phyloP scores from a whole-genome alignment of 2,113 vertebrate genomes.

The Coracopsis vasa region DNA sequence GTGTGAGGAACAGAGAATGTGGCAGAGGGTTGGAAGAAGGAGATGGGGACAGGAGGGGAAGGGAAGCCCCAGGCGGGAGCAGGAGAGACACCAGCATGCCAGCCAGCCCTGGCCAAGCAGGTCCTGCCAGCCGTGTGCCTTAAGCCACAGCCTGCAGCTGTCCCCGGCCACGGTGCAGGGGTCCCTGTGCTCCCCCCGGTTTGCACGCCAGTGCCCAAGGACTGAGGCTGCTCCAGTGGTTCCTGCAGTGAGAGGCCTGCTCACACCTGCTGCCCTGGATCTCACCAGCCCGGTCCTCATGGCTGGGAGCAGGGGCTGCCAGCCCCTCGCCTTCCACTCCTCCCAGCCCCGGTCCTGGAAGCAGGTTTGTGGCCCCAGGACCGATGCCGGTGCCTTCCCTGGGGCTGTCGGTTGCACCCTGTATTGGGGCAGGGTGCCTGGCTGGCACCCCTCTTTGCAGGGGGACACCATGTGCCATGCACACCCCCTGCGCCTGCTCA shows the following conservation, averaged over 20 bases:
- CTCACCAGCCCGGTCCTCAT: background rate
- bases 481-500: conserved; percentile 12
- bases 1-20: conserved; percentile 1
- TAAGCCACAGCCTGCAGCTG: background rate
- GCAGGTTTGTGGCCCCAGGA: background rate
- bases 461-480: background rate
- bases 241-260: background rate
- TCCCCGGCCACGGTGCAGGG: background rate
- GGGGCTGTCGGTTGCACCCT: background rate
- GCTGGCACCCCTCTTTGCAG: background rate
- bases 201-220: background rate
- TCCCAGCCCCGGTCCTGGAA: background rate
- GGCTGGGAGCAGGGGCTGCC: background rate
- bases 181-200: background rate
- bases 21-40: background rate
- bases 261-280: background rate
- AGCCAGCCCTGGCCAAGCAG: background rate
- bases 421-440: background rate
- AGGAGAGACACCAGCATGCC: background rate
- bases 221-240: background rate
- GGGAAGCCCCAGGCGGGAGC: background rate
- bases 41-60: background rate
- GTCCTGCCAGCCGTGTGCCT: conserved; percentile 31
- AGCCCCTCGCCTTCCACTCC: background rate
- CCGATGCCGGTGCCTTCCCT: background rate